Conservation (phyloP, 1,140 invertebrate species). For the Orussus abietinus region DNA sequence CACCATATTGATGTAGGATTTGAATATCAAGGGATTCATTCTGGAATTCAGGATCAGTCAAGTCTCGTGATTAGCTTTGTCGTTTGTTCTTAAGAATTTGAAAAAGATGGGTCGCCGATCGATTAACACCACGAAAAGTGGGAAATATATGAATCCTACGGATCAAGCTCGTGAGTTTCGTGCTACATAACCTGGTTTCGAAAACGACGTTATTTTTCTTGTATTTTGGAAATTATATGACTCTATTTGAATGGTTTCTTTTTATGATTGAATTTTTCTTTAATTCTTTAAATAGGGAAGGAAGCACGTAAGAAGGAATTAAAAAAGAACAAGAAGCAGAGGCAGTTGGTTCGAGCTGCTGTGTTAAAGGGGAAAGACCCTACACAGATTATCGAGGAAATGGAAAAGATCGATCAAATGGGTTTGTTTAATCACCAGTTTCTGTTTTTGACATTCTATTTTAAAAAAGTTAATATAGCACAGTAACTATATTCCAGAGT, state of each 20-base stretch:
- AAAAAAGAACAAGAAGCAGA: conserved; percentile 97
- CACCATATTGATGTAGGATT: no score
- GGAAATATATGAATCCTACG: conserved; percentile 99
- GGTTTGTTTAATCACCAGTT: conserved; percentile 64
- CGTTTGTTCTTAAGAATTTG: no score
- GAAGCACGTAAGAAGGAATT: conserved; percentile 95
- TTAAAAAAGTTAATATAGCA: no score
- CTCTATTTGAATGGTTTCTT: neutral
- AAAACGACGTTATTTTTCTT: no score
- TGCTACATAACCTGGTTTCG: no score
- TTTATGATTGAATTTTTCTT: conserved; percentile 15
- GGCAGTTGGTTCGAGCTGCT: conserved; percentile 90
- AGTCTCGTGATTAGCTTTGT: no score
- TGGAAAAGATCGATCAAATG: conserved; percentile 98
- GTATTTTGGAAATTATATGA: neutral
- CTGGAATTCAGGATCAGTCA: no score
- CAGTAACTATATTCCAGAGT: conserved; percentile 76
- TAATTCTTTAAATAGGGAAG: conserved; percentile 70
- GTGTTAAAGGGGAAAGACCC: conserved; percentile 99
- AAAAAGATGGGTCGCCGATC: conserved; percentile 90
- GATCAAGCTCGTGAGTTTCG: conserved; percentile 97
- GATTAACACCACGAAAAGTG: conserved; percentile 99
- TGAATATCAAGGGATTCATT: no score
- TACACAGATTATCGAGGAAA: conserved; percentile 85
- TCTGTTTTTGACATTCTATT: no score